phyloP scores from a whole-genome alignment of 1,140 invertebrate species.

The Trinorchestia longiramus region DNA sequence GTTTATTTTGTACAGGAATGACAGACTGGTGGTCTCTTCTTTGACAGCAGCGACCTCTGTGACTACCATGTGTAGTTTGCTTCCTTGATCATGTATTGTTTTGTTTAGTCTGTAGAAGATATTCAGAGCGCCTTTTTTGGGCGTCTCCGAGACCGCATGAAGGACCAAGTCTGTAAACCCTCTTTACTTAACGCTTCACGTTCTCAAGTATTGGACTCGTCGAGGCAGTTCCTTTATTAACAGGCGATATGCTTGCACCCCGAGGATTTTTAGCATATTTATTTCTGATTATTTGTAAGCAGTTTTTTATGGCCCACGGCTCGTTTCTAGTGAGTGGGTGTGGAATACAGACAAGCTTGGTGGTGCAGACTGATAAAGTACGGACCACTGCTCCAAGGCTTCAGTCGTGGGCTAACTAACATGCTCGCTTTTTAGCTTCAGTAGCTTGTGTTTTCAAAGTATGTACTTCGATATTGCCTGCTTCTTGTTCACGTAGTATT shows the following conservation, averaged over 20 bases:
- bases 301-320: neutral
- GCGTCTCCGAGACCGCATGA: neutral
- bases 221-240: neutral
- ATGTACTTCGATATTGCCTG: neutral
- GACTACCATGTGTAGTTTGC: too few species aligned
- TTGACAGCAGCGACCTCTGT: too few species aligned
- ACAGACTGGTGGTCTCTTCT: too few species aligned
- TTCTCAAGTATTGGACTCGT: neutral
- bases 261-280: neutral
- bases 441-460: neutral
- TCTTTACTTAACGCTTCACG: neutral
- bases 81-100: neutral
- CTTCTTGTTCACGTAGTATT: neutral
- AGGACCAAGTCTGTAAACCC: neutral
- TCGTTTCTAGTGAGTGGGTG: neutral
- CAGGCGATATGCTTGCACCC: neutral
- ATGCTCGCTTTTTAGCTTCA: neutral
- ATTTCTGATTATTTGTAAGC: neutral
- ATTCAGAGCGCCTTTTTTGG: neutral
- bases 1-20: too few species aligned
- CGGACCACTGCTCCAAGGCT: neutral
- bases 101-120: neutral
- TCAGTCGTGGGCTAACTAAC: too few species aligned
- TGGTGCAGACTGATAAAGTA: neutral
- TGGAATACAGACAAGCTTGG: too few species aligned